phyloP scores from a whole-genome alignment of 2,888 invertebrate species.

The Oscheius sp. region DNA sequence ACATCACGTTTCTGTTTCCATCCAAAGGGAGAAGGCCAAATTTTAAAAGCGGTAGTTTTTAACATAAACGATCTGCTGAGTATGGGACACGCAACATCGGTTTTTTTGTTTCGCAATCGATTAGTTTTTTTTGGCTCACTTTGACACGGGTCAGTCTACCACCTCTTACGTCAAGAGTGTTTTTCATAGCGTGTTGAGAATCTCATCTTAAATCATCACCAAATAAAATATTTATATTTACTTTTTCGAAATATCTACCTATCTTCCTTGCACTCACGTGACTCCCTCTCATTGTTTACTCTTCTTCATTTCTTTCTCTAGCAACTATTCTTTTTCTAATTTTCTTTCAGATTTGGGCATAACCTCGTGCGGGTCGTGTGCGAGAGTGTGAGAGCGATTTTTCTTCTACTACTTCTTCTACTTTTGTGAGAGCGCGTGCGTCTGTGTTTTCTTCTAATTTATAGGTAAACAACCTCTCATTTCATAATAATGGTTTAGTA shows the following conservation, averaged over 20 bases:
- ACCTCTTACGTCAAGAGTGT: too few species aligned
- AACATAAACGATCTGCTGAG: conserved; percentile 5
- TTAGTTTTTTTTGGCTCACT: not conserved
- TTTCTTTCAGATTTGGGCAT: conserved; percentile 23
- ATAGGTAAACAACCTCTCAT: conserved; percentile 14
- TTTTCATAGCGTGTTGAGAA: too few species aligned
- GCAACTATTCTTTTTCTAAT: not conserved
- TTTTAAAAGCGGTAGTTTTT: too few species aligned
- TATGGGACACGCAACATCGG: not conserved
- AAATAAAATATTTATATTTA: too few species aligned
- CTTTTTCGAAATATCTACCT: too few species aligned
- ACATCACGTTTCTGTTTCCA: conserved; percentile 18
- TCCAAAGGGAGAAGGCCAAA: not conserved
- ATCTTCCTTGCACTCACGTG: too few species aligned
- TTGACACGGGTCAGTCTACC: not conserved
- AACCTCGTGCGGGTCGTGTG: conserved; percentile 32
- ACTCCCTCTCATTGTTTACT: not conserved
- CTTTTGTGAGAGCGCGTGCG: conserved; percentile 29
- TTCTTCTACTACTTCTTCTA: conserved; percentile 16
- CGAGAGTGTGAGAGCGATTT: conserved; percentile 31
- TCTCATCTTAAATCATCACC: too few species aligned
- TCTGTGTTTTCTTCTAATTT: conserved; percentile 15
- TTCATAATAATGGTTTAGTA: conserved; percentile 23
- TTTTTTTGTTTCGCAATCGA: not conserved
- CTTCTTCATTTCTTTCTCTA: not conserved